Percentiles rank a stretch among this genome's conserved stretches.
Evolutionary conservation across 1,140 invertebrate species (phyloP).

Genomic region (Pogonus chalceus): DNA sequence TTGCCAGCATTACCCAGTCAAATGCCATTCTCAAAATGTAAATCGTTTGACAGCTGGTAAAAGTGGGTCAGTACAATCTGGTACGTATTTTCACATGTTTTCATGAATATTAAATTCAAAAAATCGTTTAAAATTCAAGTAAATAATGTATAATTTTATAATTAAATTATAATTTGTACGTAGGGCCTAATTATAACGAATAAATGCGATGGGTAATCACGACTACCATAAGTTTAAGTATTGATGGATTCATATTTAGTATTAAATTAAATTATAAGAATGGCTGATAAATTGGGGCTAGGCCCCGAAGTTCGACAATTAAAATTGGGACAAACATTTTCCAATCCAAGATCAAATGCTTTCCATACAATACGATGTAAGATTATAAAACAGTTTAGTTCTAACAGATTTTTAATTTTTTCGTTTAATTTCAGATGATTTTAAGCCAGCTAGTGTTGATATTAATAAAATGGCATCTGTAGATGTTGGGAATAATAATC

Average conservation of each 20-base stretch:
- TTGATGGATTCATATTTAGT: neutral
- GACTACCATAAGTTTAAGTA: neutral
- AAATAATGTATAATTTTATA: neutral
- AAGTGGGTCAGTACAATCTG: neutral
- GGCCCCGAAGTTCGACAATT: conserved; percentile 68
- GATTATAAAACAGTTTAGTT: conserved; percentile 27
- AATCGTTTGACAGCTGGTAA: neutral
- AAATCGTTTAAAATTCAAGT: neutral
- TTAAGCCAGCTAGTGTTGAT: conserved; percentile 93
- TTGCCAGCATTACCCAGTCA: neutral
- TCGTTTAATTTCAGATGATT: conserved; percentile 69
- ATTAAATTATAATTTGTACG: neutral
- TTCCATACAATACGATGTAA: conserved; percentile 86
- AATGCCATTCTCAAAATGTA: neutral
- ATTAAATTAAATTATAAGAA: conserved; percentile 20
- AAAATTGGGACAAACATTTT: conserved; percentile 74
- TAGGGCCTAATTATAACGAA: neutral
- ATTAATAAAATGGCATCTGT: conserved; percentile 79
- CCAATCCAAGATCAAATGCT: conserved; percentile 54
- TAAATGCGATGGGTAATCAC: neutral
- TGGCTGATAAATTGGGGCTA: conserved; percentile 65
- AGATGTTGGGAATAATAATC: conserved; percentile 78
- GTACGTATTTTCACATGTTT: neutral
- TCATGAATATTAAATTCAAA: neutral
- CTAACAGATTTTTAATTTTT: neutral